Base-by-base conservation (phyloP, 1,140 invertebrate genomes). In the Drosophila jambulina region DNA sequence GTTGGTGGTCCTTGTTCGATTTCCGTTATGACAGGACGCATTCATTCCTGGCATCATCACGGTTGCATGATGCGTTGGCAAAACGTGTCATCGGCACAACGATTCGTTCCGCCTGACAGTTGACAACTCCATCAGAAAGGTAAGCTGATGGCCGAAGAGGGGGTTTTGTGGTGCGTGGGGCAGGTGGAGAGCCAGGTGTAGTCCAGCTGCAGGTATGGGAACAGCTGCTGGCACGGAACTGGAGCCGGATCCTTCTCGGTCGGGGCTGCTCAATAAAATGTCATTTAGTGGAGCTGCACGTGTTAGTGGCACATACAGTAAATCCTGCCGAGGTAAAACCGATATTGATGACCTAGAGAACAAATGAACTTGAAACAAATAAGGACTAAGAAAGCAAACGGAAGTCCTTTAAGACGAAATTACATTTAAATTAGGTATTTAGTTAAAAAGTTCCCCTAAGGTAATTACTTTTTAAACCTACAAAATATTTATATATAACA, bases 31-130 rank as follows among this genome's bases (percentile, higher is more conserved):
- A 68, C 71, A 75, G 76, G 34, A 68, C 76, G 76, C 84, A 83
- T 83, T 86, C 82, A 72, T 76, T 84, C 75, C 34, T 43, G 82
- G 63, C 74, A 56, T 81, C 78, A 78, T 81, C 67, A 67, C 70
- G 61, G 76, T 61, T 80, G 77, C 60, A 80, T 80, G 77, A 88
- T 88, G 83, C 82, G 83, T 74, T 88, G 80, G 84, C 83, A 80
- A 78, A 87, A 87, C 84, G 83, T 87, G 83, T 87, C 83, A 88
- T 59, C 76, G 63, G 43, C 61, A 59, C 38, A 43, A 60, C 68
- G 43, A 60, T 59, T 72, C 69, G 65, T 59, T 71, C 53, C 68
- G 29, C 54, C 34, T 71, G 51, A 63, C 69, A 74, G 68, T 58
- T 75, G 69, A 76, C 70, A 74, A 76, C 69, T 74, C 70, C 45